Conservation (phyloP, 1,140 invertebrate species). For the Neuroterus valhalla region DNA sequence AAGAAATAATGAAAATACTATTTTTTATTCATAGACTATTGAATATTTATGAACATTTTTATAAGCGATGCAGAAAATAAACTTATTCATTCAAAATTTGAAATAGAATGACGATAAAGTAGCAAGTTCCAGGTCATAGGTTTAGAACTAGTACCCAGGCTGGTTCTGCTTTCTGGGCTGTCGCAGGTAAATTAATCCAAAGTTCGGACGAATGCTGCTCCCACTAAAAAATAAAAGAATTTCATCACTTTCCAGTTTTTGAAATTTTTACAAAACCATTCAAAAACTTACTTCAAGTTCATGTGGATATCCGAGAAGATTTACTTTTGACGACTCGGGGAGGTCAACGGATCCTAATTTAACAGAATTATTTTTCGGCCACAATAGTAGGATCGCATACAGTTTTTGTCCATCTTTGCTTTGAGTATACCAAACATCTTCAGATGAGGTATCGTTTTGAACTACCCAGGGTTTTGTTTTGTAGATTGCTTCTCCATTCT, state of each 20-base stretch:
- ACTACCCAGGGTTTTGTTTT: slow-evolving; percentile 83
- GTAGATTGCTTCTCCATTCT: slow-evolving; percentile 95
- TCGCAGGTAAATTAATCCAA: background rate
- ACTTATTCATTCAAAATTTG: too few relatives aligned
- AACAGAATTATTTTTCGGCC: slow-evolving; percentile 79
- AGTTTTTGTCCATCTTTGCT: slow-evolving; percentile 73
- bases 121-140: background rate
- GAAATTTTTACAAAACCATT: too few relatives aligned
- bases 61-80: too few relatives aligned
- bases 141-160: slow-evolving; percentile 1
- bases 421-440: slow-evolving; percentile 86
- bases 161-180: slow-evolving; percentile 1
- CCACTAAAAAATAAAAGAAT: background rate
- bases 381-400: slow-evolving; percentile 81
- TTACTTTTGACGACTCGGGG: background rate
- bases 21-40: too few relatives aligned
- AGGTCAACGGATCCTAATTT: slow-evolving; percentile 64
- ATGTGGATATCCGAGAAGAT: background rate
- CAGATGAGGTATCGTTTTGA: slow-evolving; percentile 89
- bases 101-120: too few relatives aligned
- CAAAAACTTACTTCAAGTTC: background rate
- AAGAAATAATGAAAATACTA: too few relatives aligned
- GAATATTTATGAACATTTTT: too few relatives aligned
- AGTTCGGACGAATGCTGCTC: background rate
- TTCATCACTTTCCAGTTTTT: background rate